A percentile compares a stretch with the other conserved stretches of the same genome.
phyloP scores from a whole-genome alignment of 2,797 vertebrate genomes.

The Uromys caudimaculatus region DNA sequence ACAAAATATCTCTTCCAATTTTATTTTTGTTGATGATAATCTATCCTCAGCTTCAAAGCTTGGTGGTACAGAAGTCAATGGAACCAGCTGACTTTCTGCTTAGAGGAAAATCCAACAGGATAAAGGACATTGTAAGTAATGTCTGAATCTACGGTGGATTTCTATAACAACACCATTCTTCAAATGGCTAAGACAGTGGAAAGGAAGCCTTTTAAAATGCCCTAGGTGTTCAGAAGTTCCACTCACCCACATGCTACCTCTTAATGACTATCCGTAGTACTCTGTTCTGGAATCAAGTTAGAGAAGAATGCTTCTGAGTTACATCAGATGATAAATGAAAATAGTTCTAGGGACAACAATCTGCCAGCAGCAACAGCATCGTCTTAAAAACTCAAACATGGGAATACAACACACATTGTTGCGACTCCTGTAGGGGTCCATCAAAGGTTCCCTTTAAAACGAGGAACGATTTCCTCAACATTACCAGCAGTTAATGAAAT shows the following conservation, averaged over 20 bases:
- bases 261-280: conserved; percentile 62
- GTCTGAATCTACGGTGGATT: background rate
- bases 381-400: background rate
- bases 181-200: conserved; percentile 57
- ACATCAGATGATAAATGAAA: conserved; percentile 20
- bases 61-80: background rate
- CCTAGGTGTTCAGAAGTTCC: conserved; percentile 27
- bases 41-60: background rate
- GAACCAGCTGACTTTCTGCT: background rate
- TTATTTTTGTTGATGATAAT: conserved; percentile 17
- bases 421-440: background rate
- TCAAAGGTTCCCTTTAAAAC: background rate
- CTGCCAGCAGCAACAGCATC: background rate
- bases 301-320: conserved; percentile 47
- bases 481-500: background rate
- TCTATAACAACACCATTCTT: background rate
- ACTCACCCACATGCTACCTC: conserved; percentile 34
- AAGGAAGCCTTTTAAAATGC: conserved; percentile 48
- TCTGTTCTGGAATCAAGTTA: conserved; percentile 55
- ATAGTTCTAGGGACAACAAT: background rate
- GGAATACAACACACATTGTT: background rate
- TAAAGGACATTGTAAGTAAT: background rate
- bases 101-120: background rate
- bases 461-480: background rate
- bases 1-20: background rate